Conservation (phyloP, 1,140 invertebrate genomes). For the Sesamia nonagrioides region DNA sequence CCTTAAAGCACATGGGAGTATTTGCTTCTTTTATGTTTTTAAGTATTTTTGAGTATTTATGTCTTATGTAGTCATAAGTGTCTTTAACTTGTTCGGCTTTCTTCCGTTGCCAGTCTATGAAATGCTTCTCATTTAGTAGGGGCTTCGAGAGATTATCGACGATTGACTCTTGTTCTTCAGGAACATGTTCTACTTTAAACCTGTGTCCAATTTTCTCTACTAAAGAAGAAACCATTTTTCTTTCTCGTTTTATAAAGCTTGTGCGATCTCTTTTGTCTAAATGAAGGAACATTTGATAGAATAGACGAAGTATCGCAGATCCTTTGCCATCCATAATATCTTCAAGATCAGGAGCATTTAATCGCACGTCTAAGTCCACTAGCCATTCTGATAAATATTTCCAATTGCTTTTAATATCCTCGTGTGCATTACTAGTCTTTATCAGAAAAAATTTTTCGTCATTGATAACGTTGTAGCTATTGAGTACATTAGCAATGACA, state of each 20-base stretch:
- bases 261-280: constrained; percentile 88
- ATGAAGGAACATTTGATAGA: constrained; percentile 89
- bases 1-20: constrained; percentile 53
- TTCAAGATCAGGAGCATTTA: constrained; percentile 82
- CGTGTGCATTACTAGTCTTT: constrained; percentile 74
- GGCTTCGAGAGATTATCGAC: constrained; percentile 80
- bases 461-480: constrained; percentile 77
- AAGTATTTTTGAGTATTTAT: constrained; percentile 77
- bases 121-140: constrained; percentile 81
- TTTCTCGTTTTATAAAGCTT: constrained; percentile 86
- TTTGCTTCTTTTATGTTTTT: constrained; percentile 68
- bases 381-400: constrained; percentile 86
- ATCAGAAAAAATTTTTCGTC: constrained; percentile 78
- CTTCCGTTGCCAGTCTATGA: constrained; percentile 87
- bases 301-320: constrained; percentile 85
- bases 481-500: constrained; percentile 72
- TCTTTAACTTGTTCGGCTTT: constrained; percentile 82
- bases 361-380: constrained; percentile 82
- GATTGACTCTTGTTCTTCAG: constrained; percentile 64
- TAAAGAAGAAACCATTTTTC: constrained; percentile 79
- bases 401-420: constrained; percentile 86
- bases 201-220: constrained; percentile 76
- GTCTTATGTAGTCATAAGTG: constrained; percentile 73
- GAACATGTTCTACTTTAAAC: constrained; percentile 73
- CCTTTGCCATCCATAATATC: constrained; percentile 86